Base-by-base conservation (phyloP, 92 coral and sea anemone genomes). In the Siderastrea radians region DNA sequence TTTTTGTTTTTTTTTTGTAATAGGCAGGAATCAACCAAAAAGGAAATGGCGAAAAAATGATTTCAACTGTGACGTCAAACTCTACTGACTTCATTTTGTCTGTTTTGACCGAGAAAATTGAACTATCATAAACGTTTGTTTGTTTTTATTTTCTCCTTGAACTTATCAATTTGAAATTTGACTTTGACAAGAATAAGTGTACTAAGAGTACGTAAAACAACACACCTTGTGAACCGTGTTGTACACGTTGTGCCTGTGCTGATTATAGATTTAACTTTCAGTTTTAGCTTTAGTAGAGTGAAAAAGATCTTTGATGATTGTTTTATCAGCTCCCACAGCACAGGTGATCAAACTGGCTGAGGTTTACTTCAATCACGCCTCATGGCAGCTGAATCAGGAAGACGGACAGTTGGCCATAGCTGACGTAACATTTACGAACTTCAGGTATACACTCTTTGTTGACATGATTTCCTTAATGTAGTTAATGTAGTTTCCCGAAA, bases 401-500 rank as follows among this genome's bases (percentile, higher is more conserved):
- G 98, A 95, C 44, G 99, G 99, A 6, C 99, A 97, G 80, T 79
- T 97, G 71, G 98, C 95, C 81, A 95, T 96, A 72, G 99, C 98
- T 59, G 98, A 97, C 17, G 98, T 93, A 47, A 90, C 94, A 15
- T 90, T 97, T 19, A 95, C 84, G 26, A 92, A 97, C 86, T 94
- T 97, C 77, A 97, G 98, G 99, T 97, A 84, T n/a, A 57, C 47
- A 13, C 8, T 6, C 54, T 66, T n/a, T 16, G 3, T 15, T 11
- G 15, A 16, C 57, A n/a, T 50, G 7, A 4, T 48, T 72, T 49
- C 17, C 66, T 14, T 6, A 61, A 15, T 45, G 6, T 4, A 7
- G 76, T 72, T 72, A 13, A 17, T 4, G 73, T 3, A 46, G 7
- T 0, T 0, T n/a, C 38, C 38, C 38, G 38, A 26, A 26, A 0